Percentiles rank a stretch among this genome's conserved stretches.
phyloP scores from a whole-genome alignment of 2,113 vertebrate genomes.

The Coptodon rendalli region DNA sequence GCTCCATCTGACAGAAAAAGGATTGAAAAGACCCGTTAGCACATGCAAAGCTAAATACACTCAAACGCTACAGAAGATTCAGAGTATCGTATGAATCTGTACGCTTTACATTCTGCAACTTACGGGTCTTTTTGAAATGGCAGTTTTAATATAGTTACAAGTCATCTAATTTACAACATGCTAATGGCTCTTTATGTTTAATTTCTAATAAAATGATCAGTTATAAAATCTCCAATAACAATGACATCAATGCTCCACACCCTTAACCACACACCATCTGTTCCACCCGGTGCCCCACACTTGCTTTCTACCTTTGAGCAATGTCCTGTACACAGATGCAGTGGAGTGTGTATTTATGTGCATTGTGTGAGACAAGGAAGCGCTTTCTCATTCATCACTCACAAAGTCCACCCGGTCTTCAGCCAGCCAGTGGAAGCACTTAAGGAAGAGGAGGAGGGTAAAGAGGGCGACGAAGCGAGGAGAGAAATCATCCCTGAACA shows the following conservation, averaged over 20 bases:
- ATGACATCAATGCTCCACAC: background rate
- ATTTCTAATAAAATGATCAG: background rate
- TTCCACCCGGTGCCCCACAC: background rate
- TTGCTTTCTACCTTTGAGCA: background rate
- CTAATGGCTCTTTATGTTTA: background rate
- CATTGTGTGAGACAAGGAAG: background rate
- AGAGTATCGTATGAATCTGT: background rate
- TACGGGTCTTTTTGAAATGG: background rate
- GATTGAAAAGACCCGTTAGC: background rate
- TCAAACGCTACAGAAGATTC: background rate
- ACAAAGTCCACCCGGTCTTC: slow-evolving; percentile 97
- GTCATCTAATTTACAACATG: background rate
- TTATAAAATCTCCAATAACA: background rate
- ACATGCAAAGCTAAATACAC: background rate
- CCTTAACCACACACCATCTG: background rate
- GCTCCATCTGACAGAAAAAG: slow-evolving; percentile 82
- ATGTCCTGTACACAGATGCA: background rate
- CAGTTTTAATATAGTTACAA: background rate
- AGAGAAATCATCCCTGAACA: slow-evolving; percentile 97
- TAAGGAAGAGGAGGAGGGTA: slow-evolving; percentile 95
- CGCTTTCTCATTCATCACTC: slow-evolving; percentile 55
- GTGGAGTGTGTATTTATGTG: background rate
- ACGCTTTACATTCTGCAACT: background rate
- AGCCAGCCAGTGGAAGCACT: slow-evolving; percentile 97
- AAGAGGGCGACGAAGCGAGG: slow-evolving; percentile 96